Evolutionary conservation across 2,888 invertebrate species (phyloP), one percentile per base, ranked within the genome.

Genomic region (Trachelus tabidus): DNA sequence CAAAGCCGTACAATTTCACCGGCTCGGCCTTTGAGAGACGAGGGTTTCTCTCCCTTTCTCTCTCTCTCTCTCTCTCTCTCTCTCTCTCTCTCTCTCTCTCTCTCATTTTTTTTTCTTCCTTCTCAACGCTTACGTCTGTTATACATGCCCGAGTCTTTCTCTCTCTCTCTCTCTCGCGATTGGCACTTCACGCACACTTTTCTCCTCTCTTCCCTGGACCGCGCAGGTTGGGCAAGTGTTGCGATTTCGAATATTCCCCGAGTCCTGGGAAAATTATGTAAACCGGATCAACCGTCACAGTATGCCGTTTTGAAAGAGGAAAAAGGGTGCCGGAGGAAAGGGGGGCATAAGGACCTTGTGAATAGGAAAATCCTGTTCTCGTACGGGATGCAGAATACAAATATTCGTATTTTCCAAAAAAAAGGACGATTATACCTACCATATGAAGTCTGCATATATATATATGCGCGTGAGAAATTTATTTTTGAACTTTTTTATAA

Each of bases 1-100:
- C 88, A 88, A 88, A 88, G 88, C 88, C 88, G 73, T 85, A 87
- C 89, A 87, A 89, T 88, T 89, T 87, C 84, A 87, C 86, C 85
- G 84, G 84, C 81, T 85, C 80, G 83, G 84, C 85, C 89, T 88
- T 88, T 88, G 86, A 89, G 82, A 85, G 84, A 87, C 86, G 82
- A 78, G 82, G 79, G 78, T 79, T 76, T 34, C 75, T 69, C 37
- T 78, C 40, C 77, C 75, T 76, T 75, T 78, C 76, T 31, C 80
- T 76, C 76, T 73, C 78, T 9, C 69, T 77, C 75, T 31, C n/a
- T 37, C 4, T 68, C 74, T 68, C 37, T 75, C 34, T 40, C 35
- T 33, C 75, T 69, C 12, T 3, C n/a, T n/a, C n/a, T n/a, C n/a
- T n/a, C 37, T 35, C 12, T 35, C 12, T 35, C 75, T 79, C 75